Percentiles rank a stretch among this genome's conserved stretches.
Evolutionary conservation across 2,113 vertebrate species (phyloP).

Genomic region (Nibea coibor): DNA sequence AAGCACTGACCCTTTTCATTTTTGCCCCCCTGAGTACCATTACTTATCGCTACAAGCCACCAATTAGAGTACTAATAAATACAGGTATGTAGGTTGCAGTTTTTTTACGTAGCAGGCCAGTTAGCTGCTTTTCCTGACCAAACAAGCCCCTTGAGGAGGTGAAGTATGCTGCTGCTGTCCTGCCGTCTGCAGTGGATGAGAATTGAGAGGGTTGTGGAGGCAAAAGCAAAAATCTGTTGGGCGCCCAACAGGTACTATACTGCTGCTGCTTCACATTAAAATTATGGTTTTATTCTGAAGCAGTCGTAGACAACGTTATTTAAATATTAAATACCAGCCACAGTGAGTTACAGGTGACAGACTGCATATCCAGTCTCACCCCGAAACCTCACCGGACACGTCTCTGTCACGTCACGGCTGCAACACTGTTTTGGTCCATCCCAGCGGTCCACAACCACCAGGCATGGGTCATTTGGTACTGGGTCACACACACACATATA

Average conservation of each 20-base stretch:
- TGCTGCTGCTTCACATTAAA: not conserved
- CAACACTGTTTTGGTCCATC: too few species aligned
- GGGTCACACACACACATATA: too few species aligned
- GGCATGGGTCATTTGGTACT: too few species aligned
- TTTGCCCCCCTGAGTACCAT: not conserved
- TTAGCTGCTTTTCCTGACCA: not conserved
- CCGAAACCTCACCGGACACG: too few species aligned
- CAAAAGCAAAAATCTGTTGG: not conserved
- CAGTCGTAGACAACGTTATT: not conserved
- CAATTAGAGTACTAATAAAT: conserved; percentile 32
- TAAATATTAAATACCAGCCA: not conserved
- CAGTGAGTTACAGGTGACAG: not conserved
- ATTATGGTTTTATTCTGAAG: not conserved
- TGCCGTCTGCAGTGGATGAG: not conserved
- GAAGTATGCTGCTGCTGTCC: not conserved
- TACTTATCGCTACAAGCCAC: conserved; percentile 5
- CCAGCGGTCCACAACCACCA: too few species aligned
- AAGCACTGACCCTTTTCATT: not conserved
- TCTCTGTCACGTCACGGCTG: too few species aligned
- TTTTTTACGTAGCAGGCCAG: not conserved
- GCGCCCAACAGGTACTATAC: not conserved
- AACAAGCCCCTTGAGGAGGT: conserved; percentile 7
- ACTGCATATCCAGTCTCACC: not conserved
- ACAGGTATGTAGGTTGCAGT: conserved; percentile 1
- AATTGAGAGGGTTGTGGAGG: not conserved